Percentiles rank a stretch among this genome's conserved stretches.
phyloP scores from a whole-genome alignment of 2,797 vertebrate species.

The Neoniphon sammara region DNA sequence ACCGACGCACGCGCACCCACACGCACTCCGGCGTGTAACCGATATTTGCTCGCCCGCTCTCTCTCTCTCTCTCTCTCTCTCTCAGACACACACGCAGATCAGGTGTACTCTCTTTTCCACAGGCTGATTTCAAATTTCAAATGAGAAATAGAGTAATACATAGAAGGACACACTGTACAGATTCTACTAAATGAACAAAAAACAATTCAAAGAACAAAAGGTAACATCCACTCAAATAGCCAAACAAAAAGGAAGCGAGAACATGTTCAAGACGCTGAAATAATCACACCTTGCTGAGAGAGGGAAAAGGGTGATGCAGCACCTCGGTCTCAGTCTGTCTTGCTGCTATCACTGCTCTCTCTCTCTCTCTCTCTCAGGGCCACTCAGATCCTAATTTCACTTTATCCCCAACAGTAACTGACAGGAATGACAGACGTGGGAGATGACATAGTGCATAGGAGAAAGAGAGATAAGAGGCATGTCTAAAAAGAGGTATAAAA shows the following conservation, averaged over 20 bases:
- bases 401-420: not conserved
- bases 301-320: not conserved
- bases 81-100: too few relatives aligned
- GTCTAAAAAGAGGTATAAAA: not conserved
- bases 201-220: not conserved
- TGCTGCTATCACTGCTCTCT: not conserved
- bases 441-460: not conserved
- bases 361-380: not conserved
- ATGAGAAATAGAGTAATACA: too few relatives aligned
- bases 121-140: too few relatives aligned
- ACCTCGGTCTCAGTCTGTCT: not conserved
- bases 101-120: too few relatives aligned
- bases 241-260: not conserved
- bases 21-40: too few relatives aligned
- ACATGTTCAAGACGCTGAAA: not conserved
- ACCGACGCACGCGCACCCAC: too few relatives aligned
- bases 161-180: too few relatives aligned
- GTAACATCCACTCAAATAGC: too few relatives aligned
- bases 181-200: too few relatives aligned
- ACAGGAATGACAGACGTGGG: not conserved
- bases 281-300: not conserved
- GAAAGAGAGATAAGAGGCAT: not conserved
- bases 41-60: too few relatives aligned
- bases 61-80: too few relatives aligned
- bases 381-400: not conserved